Conservation (phyloP, 2,888 invertebrate genomes). For the Dicyrtoma fusca region DNA sequence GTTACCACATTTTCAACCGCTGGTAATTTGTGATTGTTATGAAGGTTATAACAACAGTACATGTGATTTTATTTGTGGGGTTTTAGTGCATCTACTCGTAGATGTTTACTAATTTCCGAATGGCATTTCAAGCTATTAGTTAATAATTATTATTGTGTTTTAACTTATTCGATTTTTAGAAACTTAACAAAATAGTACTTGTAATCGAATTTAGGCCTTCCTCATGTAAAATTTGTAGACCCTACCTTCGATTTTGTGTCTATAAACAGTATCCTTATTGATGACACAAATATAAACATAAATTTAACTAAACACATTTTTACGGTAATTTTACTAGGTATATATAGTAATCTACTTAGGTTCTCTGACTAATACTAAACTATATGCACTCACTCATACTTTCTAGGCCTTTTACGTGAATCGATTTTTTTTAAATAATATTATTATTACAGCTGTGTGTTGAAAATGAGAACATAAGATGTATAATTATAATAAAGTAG, state of each 20-base stretch:
- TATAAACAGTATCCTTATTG: slow-evolving; percentile 18
- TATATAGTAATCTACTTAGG: slow-evolving; percentile 9
- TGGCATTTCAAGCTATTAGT: slow-evolving; percentile 18
- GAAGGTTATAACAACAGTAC: slow-evolving; percentile 2
- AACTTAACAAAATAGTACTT: slow-evolving; percentile 23
- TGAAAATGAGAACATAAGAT: no score
- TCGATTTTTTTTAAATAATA: slow-evolving; percentile 15
- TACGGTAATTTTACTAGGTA: not conserved
- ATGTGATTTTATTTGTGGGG: slow-evolving; percentile 11
- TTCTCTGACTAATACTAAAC: slow-evolving; percentile 8
- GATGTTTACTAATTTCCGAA: not conserved
- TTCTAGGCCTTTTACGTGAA: slow-evolving; percentile 30
- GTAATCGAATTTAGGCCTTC: slow-evolving; percentile 37
- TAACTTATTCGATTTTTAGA: slow-evolving; percentile 3
- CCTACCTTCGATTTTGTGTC: slow-evolving; percentile 25
- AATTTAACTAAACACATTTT: not conserved
- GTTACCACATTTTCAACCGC: not conserved
- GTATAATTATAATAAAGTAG: not conserved
- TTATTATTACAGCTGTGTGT: no score
- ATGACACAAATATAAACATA: not conserved
- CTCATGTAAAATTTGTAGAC: slow-evolving; percentile 33
- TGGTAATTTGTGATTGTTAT: slow-evolving; percentile 8
- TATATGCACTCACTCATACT: slow-evolving; percentile 24
- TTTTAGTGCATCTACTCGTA: not conserved
- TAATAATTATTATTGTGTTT: slow-evolving; percentile 12